Base-by-base conservation (phyloP, 1,140 invertebrate genomes). In the Reticulitermes speratus region DNA sequence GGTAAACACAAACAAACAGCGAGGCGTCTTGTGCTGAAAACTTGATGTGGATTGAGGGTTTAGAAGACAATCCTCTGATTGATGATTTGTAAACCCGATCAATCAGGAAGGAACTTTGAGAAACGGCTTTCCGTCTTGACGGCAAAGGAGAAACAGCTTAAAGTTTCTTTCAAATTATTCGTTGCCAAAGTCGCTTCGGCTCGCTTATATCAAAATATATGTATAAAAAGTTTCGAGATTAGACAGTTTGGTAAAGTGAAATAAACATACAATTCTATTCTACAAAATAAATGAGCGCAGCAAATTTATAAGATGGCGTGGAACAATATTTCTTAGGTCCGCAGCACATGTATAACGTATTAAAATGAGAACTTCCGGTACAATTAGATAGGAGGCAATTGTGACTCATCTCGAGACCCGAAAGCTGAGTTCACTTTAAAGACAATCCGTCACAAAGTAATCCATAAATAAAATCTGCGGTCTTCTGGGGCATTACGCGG, bases 51-150 rank as follows among this genome's bases (percentile, higher is more conserved):
- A 32, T 12, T 44, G 83, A 44, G 83, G 48, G 83, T 30, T 52
- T 44, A 65, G 85, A 82, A 86, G 65, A 86, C 85, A 86, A 86
- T 86, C 85, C 65, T 69, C 85, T 86, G 85, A 86, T 86, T 86
- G 65, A 86, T 86, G 59, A 86, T 86, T 86, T 69, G 85, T 86
- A 86, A 86, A 86, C 85, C 32, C 85, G 59, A 86, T 86, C 85
- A 86, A 86, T 86, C 85, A 86, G 85, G 65, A 30, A 8, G 65
- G 25, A 75, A 30, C 65, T 75, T 30, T 75, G 65, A 75, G 65
- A 48, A 48, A 84, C 45, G 45, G 44, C 19, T 83, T 44, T 25
- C 11, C 44, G 45, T 45, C 45, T 30, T 52, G 55, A 55, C 45
- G 45, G 55, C 45, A 48, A 84, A 84, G 55, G 48, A 52, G 45